A percentile compares a stretch with the other conserved stretches of the same genome.
Evolutionary conservation across 2,888 invertebrate genomes (phyloP).

Genomic region (Trichogramma evanescens): DNA sequence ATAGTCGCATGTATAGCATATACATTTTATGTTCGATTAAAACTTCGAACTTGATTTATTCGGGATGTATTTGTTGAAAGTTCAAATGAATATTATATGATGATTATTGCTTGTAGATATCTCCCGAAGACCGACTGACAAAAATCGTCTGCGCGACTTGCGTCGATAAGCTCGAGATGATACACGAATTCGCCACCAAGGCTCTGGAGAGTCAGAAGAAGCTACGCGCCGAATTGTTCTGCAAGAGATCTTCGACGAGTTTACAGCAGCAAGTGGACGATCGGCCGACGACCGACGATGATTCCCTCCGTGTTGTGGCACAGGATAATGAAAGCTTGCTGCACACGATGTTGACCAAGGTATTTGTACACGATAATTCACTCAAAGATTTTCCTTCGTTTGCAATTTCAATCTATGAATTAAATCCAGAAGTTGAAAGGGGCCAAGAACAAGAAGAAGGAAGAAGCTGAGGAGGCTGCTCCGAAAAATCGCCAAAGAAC

Average conservation of each 20-base stretch:
- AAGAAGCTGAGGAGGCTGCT: no score
- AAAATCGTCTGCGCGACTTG: constrained; percentile 64
- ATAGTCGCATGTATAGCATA: no score
- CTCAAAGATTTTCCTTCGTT: not conserved
- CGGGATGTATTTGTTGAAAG: no score
- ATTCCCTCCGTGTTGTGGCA: constrained; percentile 27
- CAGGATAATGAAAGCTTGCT: constrained; percentile 40
- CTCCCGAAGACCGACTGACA: constrained; percentile 60
- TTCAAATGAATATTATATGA: no score
- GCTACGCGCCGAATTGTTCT: constrained; percentile 42
- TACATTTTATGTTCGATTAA: no score
- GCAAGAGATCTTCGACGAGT: not conserved
- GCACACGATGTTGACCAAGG: constrained; percentile 54
- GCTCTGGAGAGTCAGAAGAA: constrained; percentile 59
- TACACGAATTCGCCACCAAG: constrained; percentile 62
- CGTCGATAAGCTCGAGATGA: constrained; percentile 57
- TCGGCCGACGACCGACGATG: not conserved
- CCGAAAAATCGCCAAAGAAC: constrained; percentile 20
- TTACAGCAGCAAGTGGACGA: not conserved
- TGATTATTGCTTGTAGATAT: constrained; percentile 48
- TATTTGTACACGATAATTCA: constrained; percentile 23
- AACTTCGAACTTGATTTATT: no score
- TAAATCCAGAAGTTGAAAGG: no score
- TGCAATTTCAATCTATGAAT: not conserved
- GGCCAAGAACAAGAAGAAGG: no score